Percentiles rank a stretch among this genome's conserved stretches.
Evolutionary conservation across 2,888 invertebrate genomes (phyloP).

Genomic region (Neria commutata): DNA sequence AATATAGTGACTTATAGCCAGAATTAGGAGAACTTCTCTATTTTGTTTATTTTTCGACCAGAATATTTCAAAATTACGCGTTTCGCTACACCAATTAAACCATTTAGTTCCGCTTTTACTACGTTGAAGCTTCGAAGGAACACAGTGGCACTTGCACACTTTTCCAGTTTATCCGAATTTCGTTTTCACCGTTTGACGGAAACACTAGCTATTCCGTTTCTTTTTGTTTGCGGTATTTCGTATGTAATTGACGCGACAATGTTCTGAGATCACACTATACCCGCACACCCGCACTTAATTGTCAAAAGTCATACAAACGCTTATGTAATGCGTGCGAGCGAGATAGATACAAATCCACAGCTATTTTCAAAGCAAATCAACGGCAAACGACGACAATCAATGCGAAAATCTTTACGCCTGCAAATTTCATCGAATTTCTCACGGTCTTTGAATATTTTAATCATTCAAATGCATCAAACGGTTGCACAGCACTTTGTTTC

Average conservation of each 20-base stretch:
- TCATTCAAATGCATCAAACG: not conserved
- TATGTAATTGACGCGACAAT: not conserved
- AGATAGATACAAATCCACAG: no score
- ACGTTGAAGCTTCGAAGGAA: not conserved
- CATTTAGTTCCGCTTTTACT: not conserved
- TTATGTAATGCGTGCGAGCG: not conserved
- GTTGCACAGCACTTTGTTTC: not conserved
- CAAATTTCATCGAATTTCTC: not conserved
- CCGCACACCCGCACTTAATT: no score
- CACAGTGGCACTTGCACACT: not conserved
- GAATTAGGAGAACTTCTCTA: no score
- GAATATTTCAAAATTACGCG: not conserved
- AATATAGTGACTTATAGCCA: no score
- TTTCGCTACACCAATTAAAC: not conserved
- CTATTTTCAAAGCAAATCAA: not conserved
- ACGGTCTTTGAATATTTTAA: not conserved
- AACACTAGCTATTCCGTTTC: not conserved
- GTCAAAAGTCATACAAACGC: no score
- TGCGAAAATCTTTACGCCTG: not conserved
- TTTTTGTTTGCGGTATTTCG: not conserved
- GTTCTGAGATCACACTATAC: no score
- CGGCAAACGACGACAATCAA: not conserved
- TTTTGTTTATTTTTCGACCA: not conserved
- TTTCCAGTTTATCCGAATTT: constrained; percentile 1
- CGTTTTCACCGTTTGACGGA: not conserved